Evolutionary conservation across 1,140 invertebrate genomes (phyloP).

Genomic region (Halesus radiatus): DNA sequence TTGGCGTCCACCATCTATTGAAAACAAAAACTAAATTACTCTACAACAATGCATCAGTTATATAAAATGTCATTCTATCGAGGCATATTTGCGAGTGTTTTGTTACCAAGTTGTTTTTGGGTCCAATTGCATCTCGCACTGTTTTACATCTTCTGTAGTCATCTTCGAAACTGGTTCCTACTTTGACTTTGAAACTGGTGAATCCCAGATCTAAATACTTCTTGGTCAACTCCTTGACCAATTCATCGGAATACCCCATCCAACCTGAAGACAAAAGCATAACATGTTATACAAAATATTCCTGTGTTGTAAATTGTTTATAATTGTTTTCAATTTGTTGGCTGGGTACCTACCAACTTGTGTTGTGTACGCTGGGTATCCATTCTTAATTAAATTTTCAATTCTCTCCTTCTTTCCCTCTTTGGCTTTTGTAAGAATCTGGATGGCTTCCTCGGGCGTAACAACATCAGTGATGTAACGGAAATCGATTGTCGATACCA

Average conservation of each 20-base stretch:
- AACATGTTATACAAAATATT: too few relatives aligned
- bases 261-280: conserved; percentile 72
- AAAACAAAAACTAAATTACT: conserved; percentile 6
- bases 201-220: conserved; percentile 84
- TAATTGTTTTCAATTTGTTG: too few relatives aligned
- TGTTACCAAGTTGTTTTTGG: conserved; percentile 80
- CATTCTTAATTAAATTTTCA: conserved; percentile 71
- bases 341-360: conserved; percentile 73
- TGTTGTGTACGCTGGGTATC: conserved; percentile 86
- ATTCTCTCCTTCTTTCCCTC: conserved; percentile 74
- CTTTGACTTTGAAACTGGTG: conserved; percentile 90
- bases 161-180: conserved; percentile 85
- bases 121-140: conserved; percentile 84
- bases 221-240: conserved; percentile 77
- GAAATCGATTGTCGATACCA: conserved; percentile 91
- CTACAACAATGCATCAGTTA: too few relatives aligned
- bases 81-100: conserved; percentile 38
- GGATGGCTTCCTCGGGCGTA: conserved; percentile 85
- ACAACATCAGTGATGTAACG: conserved; percentile 85
- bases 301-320: too few relatives aligned
- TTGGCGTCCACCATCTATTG: conserved; percentile 91
- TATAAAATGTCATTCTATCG: too few relatives aligned
- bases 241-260: conserved; percentile 83
- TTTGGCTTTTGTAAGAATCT: conserved; percentile 76
- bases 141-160: conserved; percentile 80